Base-by-base conservation (phyloP, 2,113 vertebrate genomes). In the Sminthopsis crassicaudata region DNA sequence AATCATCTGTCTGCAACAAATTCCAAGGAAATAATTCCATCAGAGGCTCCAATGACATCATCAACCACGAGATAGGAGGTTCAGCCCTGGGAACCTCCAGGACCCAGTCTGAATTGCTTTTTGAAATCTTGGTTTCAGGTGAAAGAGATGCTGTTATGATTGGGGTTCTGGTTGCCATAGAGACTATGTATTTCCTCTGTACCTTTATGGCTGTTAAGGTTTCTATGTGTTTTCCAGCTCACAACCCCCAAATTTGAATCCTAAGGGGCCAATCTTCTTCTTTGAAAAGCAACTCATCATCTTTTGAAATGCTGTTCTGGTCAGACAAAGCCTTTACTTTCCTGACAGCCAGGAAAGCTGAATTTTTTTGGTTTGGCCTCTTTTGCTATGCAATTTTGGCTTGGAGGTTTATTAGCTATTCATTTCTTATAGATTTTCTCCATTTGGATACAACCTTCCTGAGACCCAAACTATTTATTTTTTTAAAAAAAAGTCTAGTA, bases 31-130 rank as follows among this genome's bases (percentile, higher is more conserved):
- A 98, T 97, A 97, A 94, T 96, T 98, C 94, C 97, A 94, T 97
- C 97, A 96, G 97, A 95, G 97, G 95, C 98, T 97, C 97, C 97
- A 91, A 94, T 97, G 98, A 97, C 96, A 92, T 98, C 98, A 98
- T 92, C 98, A 97, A 91, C 97, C 98, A 96, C 98, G 96, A 97
- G 95, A 97, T 67, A 51, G 57, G 91, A 91, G 95, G 95, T 57
- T 53, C 90, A 26, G 89, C 46, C 89, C 89, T 46, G 46, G 48
- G 2, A 53, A 27, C 16, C 1, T 8, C 10, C 93, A 90, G 57
- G 90, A 94, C 92, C 95, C 89, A 91, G 95, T n/a, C 90, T 19
- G 16, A 53, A 92, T 4, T 11, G 51, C 95, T 46, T 30, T 46
- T 8, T 1, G 27, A 90, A 95, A 90, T 52, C 84, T 94, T 76